Percentiles rank a stretch among this genome's conserved stretches.
phyloP scores from a whole-genome alignment of 1,140 invertebrate species.

The Pogonus chalceus region DNA sequence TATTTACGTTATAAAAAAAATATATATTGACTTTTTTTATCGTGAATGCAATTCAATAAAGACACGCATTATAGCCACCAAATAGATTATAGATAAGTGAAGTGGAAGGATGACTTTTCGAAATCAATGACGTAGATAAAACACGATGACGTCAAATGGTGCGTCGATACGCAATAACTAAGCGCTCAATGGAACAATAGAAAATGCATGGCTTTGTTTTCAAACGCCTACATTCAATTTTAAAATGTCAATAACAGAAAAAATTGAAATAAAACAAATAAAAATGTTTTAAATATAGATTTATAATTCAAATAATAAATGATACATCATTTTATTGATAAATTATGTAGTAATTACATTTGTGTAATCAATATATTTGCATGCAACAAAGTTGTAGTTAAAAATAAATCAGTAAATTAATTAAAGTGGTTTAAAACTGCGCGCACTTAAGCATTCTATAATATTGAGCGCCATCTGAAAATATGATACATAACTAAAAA shows the following conservation, averaged over 20 bases:
- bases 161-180: too few relatives aligned
- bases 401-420: too few relatives aligned
- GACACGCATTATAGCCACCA: background rate
- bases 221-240: background rate
- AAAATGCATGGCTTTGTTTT: too few relatives aligned
- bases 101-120: background rate
- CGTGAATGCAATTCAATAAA: background rate
- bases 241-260: background rate
- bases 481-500: too few relatives aligned
- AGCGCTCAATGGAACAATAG: too few relatives aligned
- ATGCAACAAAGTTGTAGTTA: too few relatives aligned
- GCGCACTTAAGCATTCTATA: too few relatives aligned
- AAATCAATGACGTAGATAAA: background rate
- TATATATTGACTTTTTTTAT: background rate
- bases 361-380: too few relatives aligned
- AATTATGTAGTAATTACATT: too few relatives aligned
- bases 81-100: background rate
- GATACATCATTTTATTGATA: background rate
- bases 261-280: background rate
- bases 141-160: background rate
- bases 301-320: background rate
- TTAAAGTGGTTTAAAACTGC: too few relatives aligned
- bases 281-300: background rate
- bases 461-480: too few relatives aligned
- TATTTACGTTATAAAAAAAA: background rate